These are phyloP conservation scores for Planococcus citri DNA, from an alignment of 1,140 invertebrate species.

Conservation along the genomic window DNA sequence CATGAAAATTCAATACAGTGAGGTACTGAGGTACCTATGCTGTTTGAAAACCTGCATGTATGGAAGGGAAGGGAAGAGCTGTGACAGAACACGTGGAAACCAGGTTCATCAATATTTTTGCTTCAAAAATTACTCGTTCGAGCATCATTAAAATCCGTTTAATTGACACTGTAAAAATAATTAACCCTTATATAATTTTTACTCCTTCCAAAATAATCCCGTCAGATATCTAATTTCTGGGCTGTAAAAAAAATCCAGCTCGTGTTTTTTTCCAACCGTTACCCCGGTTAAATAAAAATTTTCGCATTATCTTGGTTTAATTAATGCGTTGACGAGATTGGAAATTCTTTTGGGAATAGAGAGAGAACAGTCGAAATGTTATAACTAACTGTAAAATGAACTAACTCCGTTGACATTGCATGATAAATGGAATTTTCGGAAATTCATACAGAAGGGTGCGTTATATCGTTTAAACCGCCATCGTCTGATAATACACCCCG, in stretches of 20 bases:
- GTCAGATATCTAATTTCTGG: neutral
- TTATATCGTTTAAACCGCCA: slow-evolving; percentile 8
- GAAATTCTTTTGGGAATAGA: slow-evolving; percentile 13
- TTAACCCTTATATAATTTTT: no score
- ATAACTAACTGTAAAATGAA: slow-evolving; percentile 10
- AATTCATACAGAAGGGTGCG: neutral
- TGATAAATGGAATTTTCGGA: slow-evolving; percentile 16
- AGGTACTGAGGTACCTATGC: no score
- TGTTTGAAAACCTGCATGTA: no score
- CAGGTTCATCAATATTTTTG: no score
- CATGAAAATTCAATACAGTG: no score
- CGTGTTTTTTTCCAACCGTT: slow-evolving; percentile 2
- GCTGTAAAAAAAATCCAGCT: neutral
- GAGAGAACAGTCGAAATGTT: neutral
- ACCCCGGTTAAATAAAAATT: neutral
- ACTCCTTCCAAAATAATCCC: no score
- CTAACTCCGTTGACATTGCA: slow-evolving; percentile 3
- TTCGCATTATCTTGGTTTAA: slow-evolving; percentile 10
- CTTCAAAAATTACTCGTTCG: no score
- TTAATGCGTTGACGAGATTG: slow-evolving; percentile 13
- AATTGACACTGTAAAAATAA: no score
- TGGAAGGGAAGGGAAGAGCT: no score
- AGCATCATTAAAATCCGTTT: no score
- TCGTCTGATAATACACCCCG: neutral
- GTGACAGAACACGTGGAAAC: no score